Conservation (phyloP, 2,888 invertebrate species). For the Leptinotarsa peninsularis region DNA sequence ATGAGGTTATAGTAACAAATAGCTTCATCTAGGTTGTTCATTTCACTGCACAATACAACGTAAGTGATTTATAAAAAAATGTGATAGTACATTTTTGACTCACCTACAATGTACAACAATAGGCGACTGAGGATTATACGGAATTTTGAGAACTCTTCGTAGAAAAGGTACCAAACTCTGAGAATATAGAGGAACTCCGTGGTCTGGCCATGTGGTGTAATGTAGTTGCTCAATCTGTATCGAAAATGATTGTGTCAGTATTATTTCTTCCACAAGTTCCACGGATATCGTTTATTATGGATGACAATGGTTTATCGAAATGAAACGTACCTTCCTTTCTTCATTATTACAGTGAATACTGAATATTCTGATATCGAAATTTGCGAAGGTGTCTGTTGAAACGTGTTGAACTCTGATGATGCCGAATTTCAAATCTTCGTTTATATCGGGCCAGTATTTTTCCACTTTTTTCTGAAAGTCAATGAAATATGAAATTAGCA, state of each 20-base stretch:
- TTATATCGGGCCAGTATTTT: slow-evolving; percentile 68
- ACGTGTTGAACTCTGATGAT: slow-evolving; percentile 59
- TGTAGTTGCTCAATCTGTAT: slow-evolving; percentile 67
- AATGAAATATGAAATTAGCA: too few species aligned
- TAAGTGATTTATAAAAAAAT: background rate
- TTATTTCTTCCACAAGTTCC: too few species aligned
- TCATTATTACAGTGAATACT: slow-evolving; percentile 52
- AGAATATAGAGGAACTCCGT: slow-evolving; percentile 65
- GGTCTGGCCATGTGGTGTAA: slow-evolving; percentile 70
- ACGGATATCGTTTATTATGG: too few species aligned
- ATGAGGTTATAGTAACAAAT: too few species aligned
- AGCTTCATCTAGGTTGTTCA: too few species aligned
- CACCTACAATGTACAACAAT: slow-evolving; percentile 70
- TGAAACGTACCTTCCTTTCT: slow-evolving; percentile 56
- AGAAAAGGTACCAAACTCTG: slow-evolving; percentile 62
- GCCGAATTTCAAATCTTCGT: slow-evolving; percentile 61
- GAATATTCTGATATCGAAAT: slow-evolving; percentile 62
- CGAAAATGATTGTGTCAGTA: background rate
- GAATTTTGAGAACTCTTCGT: slow-evolving; percentile 61
- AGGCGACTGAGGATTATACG: slow-evolving; percentile 59
- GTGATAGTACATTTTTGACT: slow-evolving; percentile 9
- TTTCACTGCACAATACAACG: too few species aligned
- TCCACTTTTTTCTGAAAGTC: slow-evolving; percentile 66
- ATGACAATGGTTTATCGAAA: too few species aligned
- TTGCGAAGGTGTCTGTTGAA: slow-evolving; percentile 59